Base-by-base conservation (phyloP, 2,888 invertebrate genomes). In the Drosophila aldrichi region DNA sequence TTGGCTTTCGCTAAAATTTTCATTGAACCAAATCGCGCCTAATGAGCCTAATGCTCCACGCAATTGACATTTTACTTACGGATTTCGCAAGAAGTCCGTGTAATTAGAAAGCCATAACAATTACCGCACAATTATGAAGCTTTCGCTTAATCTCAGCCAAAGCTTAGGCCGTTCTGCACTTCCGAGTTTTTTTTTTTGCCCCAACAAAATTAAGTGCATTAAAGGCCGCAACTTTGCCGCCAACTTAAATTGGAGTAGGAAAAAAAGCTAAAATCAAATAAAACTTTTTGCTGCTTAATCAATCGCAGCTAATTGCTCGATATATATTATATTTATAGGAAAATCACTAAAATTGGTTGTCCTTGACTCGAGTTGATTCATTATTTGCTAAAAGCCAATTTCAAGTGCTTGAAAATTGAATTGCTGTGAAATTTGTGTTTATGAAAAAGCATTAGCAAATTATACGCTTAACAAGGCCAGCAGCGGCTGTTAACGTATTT, bases 101-200 rank as follows among this genome's bases (percentile, higher is more conserved):
- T 88, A 89, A 88, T 88, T 88, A 88, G 81, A 89, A 89, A 88
- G 86, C 86, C 76, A 88, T 89, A 89, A 89, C 88, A 85, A 89
- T 88, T 86, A 88, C 72, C 44, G 65, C 44, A 38, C 51, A 52
- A 65, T 54, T 66, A 54, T 41, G 25, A 8, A 65, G 66, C 54
- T 57, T 59, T 59, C 10, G 40, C 46, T 43, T 22, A 87, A 85
- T 82, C 76, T 73, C 82, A 7, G 12, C 54, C n/a, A 25, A 29
- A 14, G 54, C 54, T 74, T 76, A 34, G 34, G 52, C 57, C 63
- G 34, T 56, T 64, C 57, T 62, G 60, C 62, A 12, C 25, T 59
- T 55, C 57, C 57, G 46, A 52, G 38, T 60, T 64, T 66, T n/a
- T n/a, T n/a, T n/a, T n/a, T 66, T 2, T 2, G 7, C 70, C 66